phyloP scores from a whole-genome alignment of 2,797 vertebrate genomes.

The Liparis tanakae region DNA sequence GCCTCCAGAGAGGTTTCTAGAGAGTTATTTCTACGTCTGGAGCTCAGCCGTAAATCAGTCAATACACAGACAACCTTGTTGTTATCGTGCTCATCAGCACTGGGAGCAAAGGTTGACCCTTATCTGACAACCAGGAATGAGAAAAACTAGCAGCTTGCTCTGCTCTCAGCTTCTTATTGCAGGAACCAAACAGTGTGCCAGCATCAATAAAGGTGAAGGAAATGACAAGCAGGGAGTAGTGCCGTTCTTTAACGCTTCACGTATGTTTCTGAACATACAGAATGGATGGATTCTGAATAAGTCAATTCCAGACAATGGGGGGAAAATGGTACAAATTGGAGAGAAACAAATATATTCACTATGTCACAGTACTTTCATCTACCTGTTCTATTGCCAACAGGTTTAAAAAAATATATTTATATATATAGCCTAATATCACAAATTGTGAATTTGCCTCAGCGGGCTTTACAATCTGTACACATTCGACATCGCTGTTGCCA shows the following conservation, averaged over 20 bases:
- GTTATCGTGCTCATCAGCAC: conserved; percentile 21
- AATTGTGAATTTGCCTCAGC: too few species aligned
- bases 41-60: conserved; percentile 50
- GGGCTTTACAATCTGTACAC: too few species aligned
- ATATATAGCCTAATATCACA: too few species aligned
- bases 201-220: not conserved
- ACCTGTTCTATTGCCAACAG: not conserved
- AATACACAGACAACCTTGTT: conserved; percentile 23
- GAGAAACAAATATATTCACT: not conserved
- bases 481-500: not conserved
- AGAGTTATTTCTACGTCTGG: conserved; percentile 38
- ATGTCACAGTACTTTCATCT: not conserved
- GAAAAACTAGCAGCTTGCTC: conserved; percentile 7
- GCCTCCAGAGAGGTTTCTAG: not conserved
- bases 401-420: too few species aligned
- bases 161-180: conserved; percentile 20
- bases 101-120: conserved; percentile 2
- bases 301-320: not conserved
- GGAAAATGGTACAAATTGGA: not conserved
- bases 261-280: not conserved
- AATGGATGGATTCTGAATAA: not conserved
- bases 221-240: not conserved
- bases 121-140: conserved; percentile 10
- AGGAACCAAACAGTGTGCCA: not conserved
- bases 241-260: not conserved